Percentiles rank a stretch among this genome's conserved stretches.
These are phyloP conservation scores for Stramonita haemastoma DNA, from an alignment of 2,888 invertebrate genomes.

Conservation along the genomic window DNA sequence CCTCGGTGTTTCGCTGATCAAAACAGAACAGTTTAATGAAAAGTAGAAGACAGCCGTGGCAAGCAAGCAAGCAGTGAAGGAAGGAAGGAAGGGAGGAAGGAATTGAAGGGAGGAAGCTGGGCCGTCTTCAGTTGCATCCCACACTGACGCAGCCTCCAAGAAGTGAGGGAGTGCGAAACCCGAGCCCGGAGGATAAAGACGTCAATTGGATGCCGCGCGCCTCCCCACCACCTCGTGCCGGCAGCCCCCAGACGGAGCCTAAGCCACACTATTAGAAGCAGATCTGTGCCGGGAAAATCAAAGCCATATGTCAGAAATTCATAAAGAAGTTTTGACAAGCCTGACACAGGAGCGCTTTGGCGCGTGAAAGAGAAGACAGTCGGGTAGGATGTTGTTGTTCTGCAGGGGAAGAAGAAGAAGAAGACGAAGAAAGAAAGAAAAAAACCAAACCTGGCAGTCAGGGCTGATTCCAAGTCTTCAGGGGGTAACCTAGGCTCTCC, in stretches of 20 bases:
- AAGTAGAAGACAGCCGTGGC: background rate
- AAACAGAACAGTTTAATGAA: conserved; percentile 20
- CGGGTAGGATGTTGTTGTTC: background rate
- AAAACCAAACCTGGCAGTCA: background rate
- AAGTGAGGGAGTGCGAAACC: conserved; percentile 35
- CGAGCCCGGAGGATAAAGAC: conserved; percentile 35
- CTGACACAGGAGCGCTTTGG: conserved; percentile 25
- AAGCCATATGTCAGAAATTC: conserved; percentile 37
- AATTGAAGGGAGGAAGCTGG: background rate
- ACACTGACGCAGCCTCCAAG: background rate
- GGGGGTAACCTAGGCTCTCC: background rate
- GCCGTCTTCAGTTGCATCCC: background rate
- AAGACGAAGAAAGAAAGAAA: too few species aligned
- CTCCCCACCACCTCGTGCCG: background rate
- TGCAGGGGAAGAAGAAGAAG: too few species aligned
- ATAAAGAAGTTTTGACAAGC: conserved; percentile 39
- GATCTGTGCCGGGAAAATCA: conserved; percentile 21
- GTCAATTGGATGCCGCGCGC: conserved; percentile 13
- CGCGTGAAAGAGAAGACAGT: conserved; percentile 28
- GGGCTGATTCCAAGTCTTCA: background rate
- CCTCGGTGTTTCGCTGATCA: background rate
- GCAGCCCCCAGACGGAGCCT: conserved; percentile 21
- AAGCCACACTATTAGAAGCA: conserved; percentile 33
- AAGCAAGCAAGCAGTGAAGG: too few species aligned
- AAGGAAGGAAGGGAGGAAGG: background rate